Conservation (phyloP, 92 coral and sea anemone genomes). For the Parazoanthus atlanticus region DNA sequence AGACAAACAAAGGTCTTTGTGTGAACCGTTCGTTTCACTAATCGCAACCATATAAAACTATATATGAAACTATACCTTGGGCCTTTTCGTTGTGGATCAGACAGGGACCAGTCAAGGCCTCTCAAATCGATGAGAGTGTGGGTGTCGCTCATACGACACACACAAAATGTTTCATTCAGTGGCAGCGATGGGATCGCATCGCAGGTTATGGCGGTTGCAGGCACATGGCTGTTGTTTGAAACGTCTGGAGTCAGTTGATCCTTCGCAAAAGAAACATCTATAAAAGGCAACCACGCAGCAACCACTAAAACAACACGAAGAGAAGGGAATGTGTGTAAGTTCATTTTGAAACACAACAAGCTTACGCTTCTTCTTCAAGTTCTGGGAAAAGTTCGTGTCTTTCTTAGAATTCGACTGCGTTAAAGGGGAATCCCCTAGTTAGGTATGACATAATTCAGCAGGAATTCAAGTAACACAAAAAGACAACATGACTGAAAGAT, state of each 20-base stretch:
- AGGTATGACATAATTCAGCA: too few species aligned
- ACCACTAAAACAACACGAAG: not conserved
- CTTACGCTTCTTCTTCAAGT: too few species aligned
- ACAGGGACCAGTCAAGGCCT: not conserved
- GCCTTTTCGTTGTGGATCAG: not conserved
- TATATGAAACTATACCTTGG: constrained; percentile 14
- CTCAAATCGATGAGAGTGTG: not conserved
- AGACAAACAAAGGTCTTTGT: too few species aligned
- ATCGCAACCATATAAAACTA: too few species aligned
- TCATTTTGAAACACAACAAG: not conserved
- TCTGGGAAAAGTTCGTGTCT: too few species aligned
- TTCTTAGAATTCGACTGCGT: too few species aligned
- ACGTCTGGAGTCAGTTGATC: not conserved
- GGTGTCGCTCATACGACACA: constrained; percentile 23
- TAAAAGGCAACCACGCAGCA: not conserved
- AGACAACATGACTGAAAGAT: too few species aligned
- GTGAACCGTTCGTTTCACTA: too few species aligned
- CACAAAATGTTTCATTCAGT: constrained; percentile 17
- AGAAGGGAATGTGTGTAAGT: not conserved
- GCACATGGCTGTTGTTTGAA: not conserved
- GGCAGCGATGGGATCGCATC: not conserved
- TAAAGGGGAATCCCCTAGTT: too few species aligned
- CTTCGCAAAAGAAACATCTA: not conserved
- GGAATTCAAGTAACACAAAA: too few species aligned
- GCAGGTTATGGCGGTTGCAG: not conserved